Base-by-base conservation (phyloP, 1,140 invertebrate species). In the Drosophila murphyi region DNA sequence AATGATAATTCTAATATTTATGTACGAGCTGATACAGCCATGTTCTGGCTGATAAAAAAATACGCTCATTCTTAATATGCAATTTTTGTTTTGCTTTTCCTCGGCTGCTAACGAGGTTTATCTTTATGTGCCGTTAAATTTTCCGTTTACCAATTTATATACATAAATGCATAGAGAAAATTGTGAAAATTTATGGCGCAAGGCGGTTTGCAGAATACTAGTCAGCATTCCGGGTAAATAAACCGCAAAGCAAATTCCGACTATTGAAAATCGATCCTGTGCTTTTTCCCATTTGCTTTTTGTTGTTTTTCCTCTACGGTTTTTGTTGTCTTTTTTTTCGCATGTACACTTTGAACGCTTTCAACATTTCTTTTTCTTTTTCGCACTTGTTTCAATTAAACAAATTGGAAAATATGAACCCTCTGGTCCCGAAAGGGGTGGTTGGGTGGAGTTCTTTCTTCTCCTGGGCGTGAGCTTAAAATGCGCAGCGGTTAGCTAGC, bases 361-460 rank as follows among this genome's bases (percentile, higher is more conserved):
- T 81, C 35, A 35, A 37, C 57, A 29, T 37, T 50, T 37, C 20
- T 45, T 62, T 10, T 3, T 47, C n/a, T 56, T 75, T 77, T 77
- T 65, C 72, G 71, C 82, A 82, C 78, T 88, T 83, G 76, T 89
- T 87, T 87, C 83, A 87, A 87, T 87, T 87, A 87, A 83, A 83
- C 85, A 88, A 87, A 87, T 88, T 87, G 85, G 62, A 87, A 87
- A 88, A 87, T 87, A 87, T 87, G 85, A 87, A 72, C 72, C 83
- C 79, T 20, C 20, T 5, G 55, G 35, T 41, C 12, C 20, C 29
- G 29, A 28, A n/a, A 20, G 28, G 32, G 32, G 28, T n/a, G 37
- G 10, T 12, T 8, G 59, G 28, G 34, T 2, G 45, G 37, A 32
- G 48, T 43, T 43, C 39, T n/a, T 43, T 31, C 52, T 10, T 34